Evolutionary conservation across 2,113 vertebrate species (phyloP).

Genomic region (Aleadryas rufinucha): DNA sequence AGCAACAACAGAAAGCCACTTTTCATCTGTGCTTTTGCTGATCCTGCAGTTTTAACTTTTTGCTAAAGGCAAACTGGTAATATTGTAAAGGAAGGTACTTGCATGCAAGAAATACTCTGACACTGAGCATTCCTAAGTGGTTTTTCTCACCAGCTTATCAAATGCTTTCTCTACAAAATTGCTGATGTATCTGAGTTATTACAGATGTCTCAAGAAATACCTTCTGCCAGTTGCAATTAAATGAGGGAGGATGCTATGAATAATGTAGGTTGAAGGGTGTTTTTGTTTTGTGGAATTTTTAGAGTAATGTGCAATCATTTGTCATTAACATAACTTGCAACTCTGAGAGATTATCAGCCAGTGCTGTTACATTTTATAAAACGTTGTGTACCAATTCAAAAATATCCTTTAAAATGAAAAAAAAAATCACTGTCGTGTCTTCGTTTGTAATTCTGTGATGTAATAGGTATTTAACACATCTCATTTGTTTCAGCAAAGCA

Average conservation of each 20-base stretch:
- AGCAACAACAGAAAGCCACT: neutral
- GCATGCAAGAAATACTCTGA: neutral
- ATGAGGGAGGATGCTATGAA: neutral
- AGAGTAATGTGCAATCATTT: neutral
- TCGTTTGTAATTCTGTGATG: neutral
- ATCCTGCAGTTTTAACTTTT: neutral
- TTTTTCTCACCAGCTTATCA: conserved; percentile 14
- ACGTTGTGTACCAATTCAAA: neutral
- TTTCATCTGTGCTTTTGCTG: neutral
- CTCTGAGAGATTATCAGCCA: neutral
- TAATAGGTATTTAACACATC: neutral
- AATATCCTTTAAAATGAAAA: neutral
- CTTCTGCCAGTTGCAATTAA: neutral
- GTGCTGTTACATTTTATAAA: neutral
- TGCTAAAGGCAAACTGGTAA: neutral
- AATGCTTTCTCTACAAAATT: neutral
- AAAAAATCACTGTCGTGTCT: neutral
- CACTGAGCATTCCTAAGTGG: neutral
- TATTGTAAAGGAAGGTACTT: neutral
- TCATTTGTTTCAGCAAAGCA: neutral
- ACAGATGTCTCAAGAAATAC: neutral
- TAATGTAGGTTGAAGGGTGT: neutral
- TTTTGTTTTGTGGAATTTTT: neutral
- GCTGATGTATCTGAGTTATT: neutral
- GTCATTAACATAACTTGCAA: neutral